A percentile compares a stretch with the other conserved stretches of the same genome.
Conservation (phyloP, 1,140 invertebrate species). For the Panonychus citri region DNA sequence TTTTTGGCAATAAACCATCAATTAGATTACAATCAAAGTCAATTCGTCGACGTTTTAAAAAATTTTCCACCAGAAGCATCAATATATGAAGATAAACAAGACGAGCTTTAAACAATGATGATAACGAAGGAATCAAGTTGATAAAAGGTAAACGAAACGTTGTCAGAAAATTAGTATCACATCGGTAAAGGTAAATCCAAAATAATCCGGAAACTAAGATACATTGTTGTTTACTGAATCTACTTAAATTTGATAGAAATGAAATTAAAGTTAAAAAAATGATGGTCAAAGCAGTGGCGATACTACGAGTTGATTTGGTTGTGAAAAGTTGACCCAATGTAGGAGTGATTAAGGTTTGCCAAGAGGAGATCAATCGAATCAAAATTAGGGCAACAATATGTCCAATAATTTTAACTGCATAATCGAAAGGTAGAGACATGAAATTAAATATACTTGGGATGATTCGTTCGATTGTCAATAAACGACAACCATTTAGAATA, state of each 20-base stretch:
- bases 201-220: conserved; percentile 4
- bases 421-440: background rate
- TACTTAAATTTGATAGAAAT: background rate
- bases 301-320: background rate
- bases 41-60: background rate
- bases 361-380: background rate
- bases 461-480: background rate
- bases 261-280: background rate
- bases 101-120: background rate
- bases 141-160: background rate
- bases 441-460: background rate
- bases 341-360: background rate
- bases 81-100: conserved; percentile 4
- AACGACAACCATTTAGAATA: background rate
- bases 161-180: background rate
- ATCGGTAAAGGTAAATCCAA: conserved; percentile 6
- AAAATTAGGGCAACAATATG: background rate
- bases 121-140: background rate
- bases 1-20: background rate
- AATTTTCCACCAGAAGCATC: background rate
- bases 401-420: background rate
- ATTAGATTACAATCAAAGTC: background rate
- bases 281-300: background rate
- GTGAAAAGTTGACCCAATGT: background rate
- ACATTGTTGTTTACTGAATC: conserved; percentile 2